Conservation (phyloP, 2,888 invertebrate species). For the Clivina fossor region DNA sequence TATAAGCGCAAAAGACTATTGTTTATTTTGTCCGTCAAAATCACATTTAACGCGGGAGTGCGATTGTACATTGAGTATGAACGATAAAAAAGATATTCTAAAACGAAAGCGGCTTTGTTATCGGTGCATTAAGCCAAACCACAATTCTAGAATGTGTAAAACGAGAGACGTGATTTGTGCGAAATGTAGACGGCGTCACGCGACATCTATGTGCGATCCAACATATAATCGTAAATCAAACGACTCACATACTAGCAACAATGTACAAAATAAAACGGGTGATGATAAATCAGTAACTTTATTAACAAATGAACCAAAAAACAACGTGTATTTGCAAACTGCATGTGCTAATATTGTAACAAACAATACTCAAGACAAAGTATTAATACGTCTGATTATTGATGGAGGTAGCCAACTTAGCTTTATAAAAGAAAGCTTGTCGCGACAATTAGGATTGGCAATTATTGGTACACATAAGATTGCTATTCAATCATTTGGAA, state of each 20-base stretch:
- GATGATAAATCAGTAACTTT: not conserved
- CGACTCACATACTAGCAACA: no score
- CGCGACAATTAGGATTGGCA: not conserved
- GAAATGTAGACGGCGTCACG: not conserved
- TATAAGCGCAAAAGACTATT: not conserved
- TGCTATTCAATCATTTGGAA: slow-evolving; percentile 3
- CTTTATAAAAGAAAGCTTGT: slow-evolving; percentile 17
- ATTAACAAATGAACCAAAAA: not conserved
- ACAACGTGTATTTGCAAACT: not conserved
- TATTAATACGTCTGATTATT: slow-evolving; percentile 1
- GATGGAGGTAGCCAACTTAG: slow-evolving; percentile 24
- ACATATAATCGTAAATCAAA: not conserved
- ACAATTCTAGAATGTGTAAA: slow-evolving; percentile 1
- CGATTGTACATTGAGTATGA: slow-evolving; percentile 1
- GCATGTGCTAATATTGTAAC: not conserved
- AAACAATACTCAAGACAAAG: not conserved
- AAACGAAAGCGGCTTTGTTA: not conserved
- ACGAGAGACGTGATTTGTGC: slow-evolving; percentile 1
- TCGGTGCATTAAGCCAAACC: not conserved
- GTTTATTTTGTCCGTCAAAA: slow-evolving; percentile 9
- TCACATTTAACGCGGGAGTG: not conserved
- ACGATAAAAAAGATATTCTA: not conserved
- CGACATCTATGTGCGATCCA: slow-evolving; percentile 1
- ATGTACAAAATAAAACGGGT: not conserved
- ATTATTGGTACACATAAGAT: not conserved